Evolutionary conservation across 2,113 vertebrate species (phyloP), one percentile per base, ranked within the genome.

Genomic region (Phrynosoma platyrhinos): DNA sequence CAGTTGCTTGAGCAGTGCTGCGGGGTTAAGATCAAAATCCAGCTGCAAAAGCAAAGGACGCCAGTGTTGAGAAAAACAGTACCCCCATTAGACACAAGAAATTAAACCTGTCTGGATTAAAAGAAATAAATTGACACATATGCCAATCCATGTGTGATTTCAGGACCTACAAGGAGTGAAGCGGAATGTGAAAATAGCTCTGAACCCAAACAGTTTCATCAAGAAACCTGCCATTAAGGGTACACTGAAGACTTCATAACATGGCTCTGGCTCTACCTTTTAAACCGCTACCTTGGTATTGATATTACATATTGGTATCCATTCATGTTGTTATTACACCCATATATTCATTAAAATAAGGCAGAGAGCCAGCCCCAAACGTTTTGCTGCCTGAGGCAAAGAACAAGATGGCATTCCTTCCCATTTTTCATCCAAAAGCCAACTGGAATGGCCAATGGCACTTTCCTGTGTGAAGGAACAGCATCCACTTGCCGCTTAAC

Each of bases 61-160:
- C 36, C 36, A 79, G 87, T 53, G 83, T 89, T 36, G 36, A 58
- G 71, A 89, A 79, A 69, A 52, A 21, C 91, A 90, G 0, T 0
- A 76, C 78, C 40, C 83, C 91, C 40, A 42, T 85, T 82, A 0
- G 0, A 82, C 0, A 40, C 8, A 14, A 0, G 74, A 88, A 92
- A 82, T 92, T 93, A 92, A 79, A 94, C 88, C 93, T 90, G 92
- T 89, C 91, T 91, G 90, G 68, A 55, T 71, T 53, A n/a, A 47
- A 83, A 47, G 27, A 69, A 47, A 91, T 85, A 85, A 81, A 90
- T 88, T 91, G 80, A 90, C 66, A 91, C 85, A 91, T 83, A 86
- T 86, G 87, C 88, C 90, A 92, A 93, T 89, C 91, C 40, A 40
- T 92, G 79, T 42, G 78, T 82, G 82, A 80, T 91, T 91, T 76